Evolutionary conservation across 1,140 invertebrate species (phyloP).

Genomic region (Calliopsis andreniformis): DNA sequence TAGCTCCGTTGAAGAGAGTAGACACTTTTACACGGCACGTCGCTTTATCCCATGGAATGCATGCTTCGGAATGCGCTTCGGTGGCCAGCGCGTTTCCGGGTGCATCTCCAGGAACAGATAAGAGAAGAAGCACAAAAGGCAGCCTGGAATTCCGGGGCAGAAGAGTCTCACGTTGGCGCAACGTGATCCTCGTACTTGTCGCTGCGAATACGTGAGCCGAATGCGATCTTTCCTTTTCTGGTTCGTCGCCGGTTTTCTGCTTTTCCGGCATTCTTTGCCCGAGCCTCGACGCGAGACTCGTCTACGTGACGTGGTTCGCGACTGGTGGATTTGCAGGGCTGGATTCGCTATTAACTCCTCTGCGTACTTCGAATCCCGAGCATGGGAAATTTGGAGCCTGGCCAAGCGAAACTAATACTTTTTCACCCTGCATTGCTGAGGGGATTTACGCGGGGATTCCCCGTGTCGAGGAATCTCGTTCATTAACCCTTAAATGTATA

Average conservation of each 20-base stretch:
- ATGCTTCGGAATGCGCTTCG: conserved; percentile 20
- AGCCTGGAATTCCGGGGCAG: conserved; percentile 58
- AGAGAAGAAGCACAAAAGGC: conserved; percentile 52
- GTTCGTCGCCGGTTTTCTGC: conserved; percentile 29
- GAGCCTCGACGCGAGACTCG: background rate
- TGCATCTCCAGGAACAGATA: conserved; percentile 61
- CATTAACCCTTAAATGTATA: too few relatives aligned
- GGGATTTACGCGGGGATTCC: background rate
- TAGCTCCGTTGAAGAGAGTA: background rate
- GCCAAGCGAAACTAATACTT: background rate
- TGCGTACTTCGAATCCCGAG: too few relatives aligned
- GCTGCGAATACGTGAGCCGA: conserved; percentile 49
- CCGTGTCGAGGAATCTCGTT: background rate
- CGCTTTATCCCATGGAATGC: conserved; percentile 20
- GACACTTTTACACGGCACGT: conserved; percentile 3
- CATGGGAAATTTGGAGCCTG: background rate
- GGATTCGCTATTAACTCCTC: conserved; percentile 1
- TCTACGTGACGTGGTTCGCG: conserved; percentile 23
- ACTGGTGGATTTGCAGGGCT: background rate
- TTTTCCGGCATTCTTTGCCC: conserved; percentile 39
- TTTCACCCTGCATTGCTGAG: background rate
- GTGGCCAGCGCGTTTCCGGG: conserved; percentile 52
- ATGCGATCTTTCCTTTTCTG: conserved; percentile 27
- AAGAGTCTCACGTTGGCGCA: conserved; percentile 44
- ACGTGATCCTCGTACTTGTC: conserved; percentile 53